Evolutionary conservation across 2,888 invertebrate genomes (phyloP).

Genomic region (Tricholauxania praeusta): DNA sequence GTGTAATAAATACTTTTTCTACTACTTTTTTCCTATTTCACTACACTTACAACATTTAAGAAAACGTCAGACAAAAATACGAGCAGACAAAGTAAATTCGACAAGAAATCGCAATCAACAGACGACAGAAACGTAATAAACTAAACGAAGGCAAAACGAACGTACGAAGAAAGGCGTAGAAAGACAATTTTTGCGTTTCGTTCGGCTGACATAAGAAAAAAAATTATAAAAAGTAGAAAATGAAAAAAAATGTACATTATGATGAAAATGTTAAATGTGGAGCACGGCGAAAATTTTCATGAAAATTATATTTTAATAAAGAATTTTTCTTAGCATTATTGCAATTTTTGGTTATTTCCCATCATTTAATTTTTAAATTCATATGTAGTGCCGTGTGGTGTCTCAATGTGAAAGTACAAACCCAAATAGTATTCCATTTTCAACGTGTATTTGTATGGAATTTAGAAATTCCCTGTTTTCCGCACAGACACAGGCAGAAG

Average conservation of each 20-base stretch:
- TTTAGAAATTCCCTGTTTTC: constrained; percentile 33
- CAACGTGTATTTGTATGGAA: constrained; percentile 27
- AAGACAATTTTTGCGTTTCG: constrained; percentile 10
- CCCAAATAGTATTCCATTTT: constrained; percentile 62
- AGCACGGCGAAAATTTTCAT: neutral
- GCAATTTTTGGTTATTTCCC: neutral
- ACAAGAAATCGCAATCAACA: too few relatives aligned
- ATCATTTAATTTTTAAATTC: neutral
- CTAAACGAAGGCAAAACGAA: constrained; percentile 15
- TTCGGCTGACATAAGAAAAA: constrained; percentile 8
- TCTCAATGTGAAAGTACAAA: constrained; percentile 50
- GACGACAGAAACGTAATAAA: constrained; percentile 1
- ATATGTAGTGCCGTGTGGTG: neutral
- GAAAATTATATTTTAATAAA: too few relatives aligned
- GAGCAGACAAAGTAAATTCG: too few relatives aligned
- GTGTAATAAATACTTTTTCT: too few relatives aligned
- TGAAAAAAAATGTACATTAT: constrained; percentile 13
- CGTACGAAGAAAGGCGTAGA: constrained; percentile 20
- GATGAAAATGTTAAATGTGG: constrained; percentile 6
- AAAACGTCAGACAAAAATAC: too few relatives aligned
- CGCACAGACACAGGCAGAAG: constrained; percentile 15
- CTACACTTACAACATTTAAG: too few relatives aligned
- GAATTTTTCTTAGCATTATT: neutral
- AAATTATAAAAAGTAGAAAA: neutral
- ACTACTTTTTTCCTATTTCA: too few relatives aligned